Base-by-base conservation (phyloP, 2,888 invertebrate genomes). In the Isoperla grammatica region DNA sequence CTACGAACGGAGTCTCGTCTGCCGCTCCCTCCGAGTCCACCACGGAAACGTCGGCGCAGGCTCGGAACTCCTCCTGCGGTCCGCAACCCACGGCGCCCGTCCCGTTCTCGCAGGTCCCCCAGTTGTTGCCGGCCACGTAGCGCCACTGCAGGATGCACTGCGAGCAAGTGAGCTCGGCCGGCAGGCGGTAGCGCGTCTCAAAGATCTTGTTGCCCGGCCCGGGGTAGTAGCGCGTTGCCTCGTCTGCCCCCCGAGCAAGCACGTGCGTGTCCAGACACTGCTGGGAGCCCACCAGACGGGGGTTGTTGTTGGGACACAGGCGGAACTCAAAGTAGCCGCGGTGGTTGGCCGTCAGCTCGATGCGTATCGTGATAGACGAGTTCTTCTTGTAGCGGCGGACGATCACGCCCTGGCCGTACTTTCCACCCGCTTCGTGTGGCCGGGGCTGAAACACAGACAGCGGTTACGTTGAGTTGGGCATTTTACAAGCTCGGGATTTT, bases 111-210 rank as follows among this genome's bases (percentile, higher is more conserved):
- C 60, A 63, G 17, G 13, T 54, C 20, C 90, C 90, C 90, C 90
- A 91, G 71, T 89, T 90, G 70, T 90, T 90, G 2, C 75, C 91
- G 46, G 93, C 91, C 58, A 89, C 80, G 73, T 94, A 94, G 66
- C 87, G 81, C 94, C 94, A 94, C 71, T 94, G 94, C 60, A 94
- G 76, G 2, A 94, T 83, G 71, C 94, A 94, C 71, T 90, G 90
- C 11, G 81, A 74, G 72, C 94, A 94, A 48, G 84, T 82, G 13
- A 90, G 69, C 40, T 80, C 85, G 68, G 78, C 76, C 0, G 84
- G 85, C 55, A 88, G 73, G 66, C 79, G 78, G 65, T 86, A 85
- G 66, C 81, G 82, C 73, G 88, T 87, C 70, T 90, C 88, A 72
- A 90, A 91, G 15, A 90, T 81, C 69, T 83, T 84, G 67, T 87